These are phyloP conservation scores for Hassar affinis DNA, from an alignment of 2,113 vertebrate species.

Conservation along the genomic window DNA sequence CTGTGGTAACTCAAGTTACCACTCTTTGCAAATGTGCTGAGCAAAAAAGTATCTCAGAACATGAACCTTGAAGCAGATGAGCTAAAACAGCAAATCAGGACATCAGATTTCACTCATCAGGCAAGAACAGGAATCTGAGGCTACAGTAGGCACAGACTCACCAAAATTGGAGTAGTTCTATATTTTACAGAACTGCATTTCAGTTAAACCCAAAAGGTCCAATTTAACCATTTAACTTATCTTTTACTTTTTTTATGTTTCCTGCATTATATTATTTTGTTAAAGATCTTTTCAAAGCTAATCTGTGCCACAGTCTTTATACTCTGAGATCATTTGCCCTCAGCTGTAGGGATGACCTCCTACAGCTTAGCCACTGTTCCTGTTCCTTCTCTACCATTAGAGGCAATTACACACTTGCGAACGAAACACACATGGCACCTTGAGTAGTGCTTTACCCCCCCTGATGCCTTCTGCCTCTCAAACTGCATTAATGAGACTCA, in stretches of 20 bases:
- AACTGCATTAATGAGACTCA: conserved; percentile 42
- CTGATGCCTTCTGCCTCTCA: conserved; percentile 21
- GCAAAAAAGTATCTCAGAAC: conserved; percentile 1
- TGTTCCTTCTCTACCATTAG: conserved; percentile 39
- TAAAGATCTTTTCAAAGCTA: not conserved
- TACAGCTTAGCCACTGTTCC: conserved; percentile 25
- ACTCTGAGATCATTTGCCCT: not conserved
- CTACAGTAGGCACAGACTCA: not conserved
- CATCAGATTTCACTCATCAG: not conserved
- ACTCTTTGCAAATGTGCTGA: not conserved
- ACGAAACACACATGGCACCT: conserved; percentile 20
- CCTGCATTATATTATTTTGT: not conserved
- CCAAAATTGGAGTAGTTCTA: not conserved
- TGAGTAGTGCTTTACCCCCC: conserved; percentile 4
- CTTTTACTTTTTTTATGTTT: not conserved
- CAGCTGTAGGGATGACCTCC: conserved; percentile 10
- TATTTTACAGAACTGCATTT: not conserved
- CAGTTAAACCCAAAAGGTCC: not conserved
- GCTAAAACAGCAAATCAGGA: not conserved
- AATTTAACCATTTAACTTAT: not conserved
- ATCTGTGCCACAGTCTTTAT: not conserved
- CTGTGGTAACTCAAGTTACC: not conserved
- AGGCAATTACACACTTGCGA: conserved; percentile 30
- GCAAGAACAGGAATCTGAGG: not conserved
- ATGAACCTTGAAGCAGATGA: not conserved